phyloP scores from a whole-genome alignment of 2,113 vertebrate genomes.

The Hippocampus barbouri region DNA sequence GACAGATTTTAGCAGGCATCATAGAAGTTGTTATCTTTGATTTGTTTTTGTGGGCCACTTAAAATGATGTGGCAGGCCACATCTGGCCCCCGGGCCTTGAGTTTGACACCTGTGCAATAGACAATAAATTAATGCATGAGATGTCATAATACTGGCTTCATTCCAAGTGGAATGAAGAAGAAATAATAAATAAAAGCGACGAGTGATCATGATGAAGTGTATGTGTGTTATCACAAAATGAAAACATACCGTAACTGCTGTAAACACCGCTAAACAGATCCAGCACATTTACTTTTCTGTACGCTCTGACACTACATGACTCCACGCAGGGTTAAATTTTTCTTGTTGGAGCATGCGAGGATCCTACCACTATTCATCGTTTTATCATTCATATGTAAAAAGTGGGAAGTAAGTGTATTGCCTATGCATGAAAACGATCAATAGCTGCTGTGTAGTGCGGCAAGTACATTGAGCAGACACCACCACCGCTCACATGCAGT shows the following conservation, averaged over 20 bases:
- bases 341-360: slow-evolving; percentile 25
- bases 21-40: too few species aligned
- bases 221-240: background rate
- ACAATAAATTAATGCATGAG: background rate
- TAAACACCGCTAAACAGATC: background rate
- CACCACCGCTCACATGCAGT: slow-evolving; percentile 40
- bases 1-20: too few species aligned
- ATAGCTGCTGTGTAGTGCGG: slow-evolving; percentile 41
- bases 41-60: too few species aligned
- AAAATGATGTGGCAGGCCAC: too few species aligned
- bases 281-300: slow-evolving; percentile 18
- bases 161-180: background rate
- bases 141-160: background rate
- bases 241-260: slow-evolving; percentile 2
- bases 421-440: slow-evolving; percentile 50
- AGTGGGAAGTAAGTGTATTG: slow-evolving; percentile 44
- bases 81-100: too few species aligned
- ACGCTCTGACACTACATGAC: slow-evolving; percentile 9
- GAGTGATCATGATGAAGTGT: background rate
- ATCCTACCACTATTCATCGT: slow-evolving; percentile 22
- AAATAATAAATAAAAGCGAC: background rate
- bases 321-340: slow-evolving; percentile 19
- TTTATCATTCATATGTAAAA: slow-evolving; percentile 44
- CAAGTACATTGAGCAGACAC: slow-evolving; percentile 49
- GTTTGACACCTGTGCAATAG: background rate